Base-by-base conservation (phyloP, 2,888 invertebrate genomes). In the Parelbella ahira region DNA sequence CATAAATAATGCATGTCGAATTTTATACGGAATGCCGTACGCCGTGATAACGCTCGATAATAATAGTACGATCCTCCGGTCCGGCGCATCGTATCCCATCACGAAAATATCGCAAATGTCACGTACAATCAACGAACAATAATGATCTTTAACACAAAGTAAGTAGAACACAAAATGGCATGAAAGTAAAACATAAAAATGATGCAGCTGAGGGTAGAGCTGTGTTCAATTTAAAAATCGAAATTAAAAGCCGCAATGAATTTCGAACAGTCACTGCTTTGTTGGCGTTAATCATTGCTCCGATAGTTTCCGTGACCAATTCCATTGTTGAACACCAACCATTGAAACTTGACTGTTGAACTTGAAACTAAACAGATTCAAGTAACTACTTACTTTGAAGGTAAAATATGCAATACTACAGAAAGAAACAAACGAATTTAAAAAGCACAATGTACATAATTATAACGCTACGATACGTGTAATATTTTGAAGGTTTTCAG, bases 1-100 rank as follows among this genome's bases (percentile, higher is more conserved):
- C 63, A 82, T 84, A 80, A 84, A 84, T 84, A 83, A 86, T 83
- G 79, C 72, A 80, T 80, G 79, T 78, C 74, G 73, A 80, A 81
- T 80, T 74, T 72, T 66, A 64, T 58, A 56, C 54, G 54, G 54
- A 38, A 48, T 51, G 60, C 67, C 62, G 62, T 65, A 62, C 56
- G 50, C 44, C 30, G 50, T 50, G 56, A 75, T 73, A 73, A 66
- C 59, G 64, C 75, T 75, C 77, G 58, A 70, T 73, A 71, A 68
- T 68, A 68, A 67, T 61, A 45, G 46, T 58, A 67, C 64, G 60
- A 60, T 59, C 56, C 50, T 56, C 56, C 60, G 59, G 58, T 50
- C 44, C 44, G 47, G 48, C 50, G 51, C 19, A 45, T 46, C 39
- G 45, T 49, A 41, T 25, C 34, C 23, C 28, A 20, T 28, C 10